Base-by-base conservation (phyloP, 1,140 invertebrate genomes). In the Anthonomus grandis region DNA sequence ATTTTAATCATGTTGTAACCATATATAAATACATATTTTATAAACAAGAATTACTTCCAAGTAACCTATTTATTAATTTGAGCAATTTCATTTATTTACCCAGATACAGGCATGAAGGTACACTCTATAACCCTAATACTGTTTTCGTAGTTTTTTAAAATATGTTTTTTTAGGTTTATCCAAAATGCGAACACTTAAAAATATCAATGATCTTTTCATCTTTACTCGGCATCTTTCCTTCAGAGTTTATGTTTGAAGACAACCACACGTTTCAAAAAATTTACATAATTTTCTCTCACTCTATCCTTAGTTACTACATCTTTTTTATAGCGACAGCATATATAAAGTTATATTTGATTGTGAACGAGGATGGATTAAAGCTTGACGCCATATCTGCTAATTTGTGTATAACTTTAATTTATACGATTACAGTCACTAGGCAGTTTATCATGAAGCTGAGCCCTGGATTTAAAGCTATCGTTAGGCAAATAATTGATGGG, bases 391-490 rank as follows among this genome's bases (percentile, higher is more conserved):
- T 60, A 17, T 44, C 39, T 15, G 38, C 19, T 6, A 60, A 60
- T 23, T 13, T 60, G 18, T 50, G 48, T 19, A 56, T 60, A 5
- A 60, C 58, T 21, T 37, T 60, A n/a, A 42, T 60, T 31, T 60
- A 60, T 25, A 53, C 46, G 1, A 34, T 55, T 22, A 60, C 51
- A 12, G 23, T 55, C 6, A 22, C 50, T 13, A 55, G 58, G 23
- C 51, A 42, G 13, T 23, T 44, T 2, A 53, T 50, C 13, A 55
- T 60, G 9, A 60, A 44, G 24, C 9, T 22, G 5, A 6, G 15
- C 9, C 13, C 37, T 13, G 46, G 45, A n/a, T 36, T 60, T 21
- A 49, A 15, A 21, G 50, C 50, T 22, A 27, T 60, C 13, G 56
- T 60, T 4, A 50, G 23, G 15, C 15, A 60, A 37, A 51, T 60